phyloP scores from a whole-genome alignment of 2,888 invertebrate species.

The Ephialtes manifestator region DNA sequence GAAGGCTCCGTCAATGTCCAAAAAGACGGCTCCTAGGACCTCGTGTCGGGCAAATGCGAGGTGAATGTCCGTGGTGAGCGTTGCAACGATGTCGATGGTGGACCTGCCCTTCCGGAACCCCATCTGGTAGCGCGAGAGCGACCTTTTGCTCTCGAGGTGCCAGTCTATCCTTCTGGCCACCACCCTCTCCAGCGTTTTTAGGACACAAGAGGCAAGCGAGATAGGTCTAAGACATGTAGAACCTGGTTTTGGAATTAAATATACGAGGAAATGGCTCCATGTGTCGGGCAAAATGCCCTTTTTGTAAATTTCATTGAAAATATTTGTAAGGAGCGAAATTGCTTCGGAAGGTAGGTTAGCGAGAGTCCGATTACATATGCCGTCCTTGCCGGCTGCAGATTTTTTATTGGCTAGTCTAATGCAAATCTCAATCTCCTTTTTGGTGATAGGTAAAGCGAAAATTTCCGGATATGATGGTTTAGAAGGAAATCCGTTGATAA shows the following conservation, averaged over 20 bases:
- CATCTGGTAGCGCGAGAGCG: not conserved
- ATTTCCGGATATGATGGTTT: conserved; percentile 6
- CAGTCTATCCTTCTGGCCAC: conserved; percentile 8
- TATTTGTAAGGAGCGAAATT: not conserved
- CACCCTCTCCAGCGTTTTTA: conserved; percentile 34
- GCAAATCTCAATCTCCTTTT: not conserved
- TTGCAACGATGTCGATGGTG: conserved; percentile 10
- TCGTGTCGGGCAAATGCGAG: conserved; percentile 1
- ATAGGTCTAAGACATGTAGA: conserved; percentile 23
- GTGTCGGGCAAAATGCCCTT: not conserved
- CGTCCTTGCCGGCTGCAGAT: not conserved
- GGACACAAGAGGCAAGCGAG: conserved; percentile 10
- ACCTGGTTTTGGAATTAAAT: conserved; percentile 22
- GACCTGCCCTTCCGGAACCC: conserved; percentile 47
- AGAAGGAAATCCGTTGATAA: no score
- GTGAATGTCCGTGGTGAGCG: conserved; percentile 26
- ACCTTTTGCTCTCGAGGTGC: conserved; percentile 2
- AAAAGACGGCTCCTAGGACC: conserved; percentile 22
- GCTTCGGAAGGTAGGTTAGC: not conserved
- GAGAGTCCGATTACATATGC: not conserved
- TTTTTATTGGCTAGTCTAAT: not conserved
- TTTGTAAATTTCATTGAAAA: not conserved
- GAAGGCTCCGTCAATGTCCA: no score
- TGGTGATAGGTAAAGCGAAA: not conserved
- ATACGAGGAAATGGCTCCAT: conserved; percentile 28